A percentile compares a stretch with the other conserved stretches of the same genome.
These are phyloP conservation scores for Ardeotis arabs DNA, from an alignment of 2,113 vertebrate species.

Conservation along the genomic window DNA sequence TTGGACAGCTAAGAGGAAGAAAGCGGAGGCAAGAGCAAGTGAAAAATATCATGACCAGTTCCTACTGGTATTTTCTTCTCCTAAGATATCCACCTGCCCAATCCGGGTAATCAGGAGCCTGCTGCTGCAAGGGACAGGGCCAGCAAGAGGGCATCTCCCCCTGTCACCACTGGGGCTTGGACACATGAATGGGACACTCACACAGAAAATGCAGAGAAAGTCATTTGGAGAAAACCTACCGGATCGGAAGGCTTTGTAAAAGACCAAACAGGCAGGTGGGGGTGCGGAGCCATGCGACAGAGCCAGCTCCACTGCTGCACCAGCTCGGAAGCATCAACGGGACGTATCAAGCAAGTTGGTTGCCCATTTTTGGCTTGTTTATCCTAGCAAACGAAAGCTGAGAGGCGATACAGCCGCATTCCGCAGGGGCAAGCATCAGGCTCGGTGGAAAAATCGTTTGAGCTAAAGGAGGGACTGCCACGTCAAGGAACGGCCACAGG, in stretches of 20 bases:
- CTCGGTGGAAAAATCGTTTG: neutral
- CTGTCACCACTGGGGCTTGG: neutral
- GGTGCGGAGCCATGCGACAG: rapidly evolving
- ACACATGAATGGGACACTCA: neutral
- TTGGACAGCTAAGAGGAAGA: neutral
- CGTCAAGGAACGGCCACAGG: neutral
- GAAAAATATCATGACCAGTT: neutral
- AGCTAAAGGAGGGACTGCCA: neutral
- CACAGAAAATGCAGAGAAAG: neutral
- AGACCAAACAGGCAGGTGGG: neutral
- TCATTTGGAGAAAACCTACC: neutral
- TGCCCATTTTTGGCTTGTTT: neutral
- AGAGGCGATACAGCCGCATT: neutral
- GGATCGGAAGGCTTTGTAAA: neutral
- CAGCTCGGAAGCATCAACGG: neutral
- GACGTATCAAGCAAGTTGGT: rapidly evolving
- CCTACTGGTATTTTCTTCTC: neutral
- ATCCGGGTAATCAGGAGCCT: neutral
- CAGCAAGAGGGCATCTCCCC: neutral
- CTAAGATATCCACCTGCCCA: neutral
- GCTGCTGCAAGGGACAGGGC: neutral
- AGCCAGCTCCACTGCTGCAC: neutral
- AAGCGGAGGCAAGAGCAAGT: neutral
- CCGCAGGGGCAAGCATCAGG: neutral
- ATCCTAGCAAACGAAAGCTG: neutral